Conservation (phyloP, 2,797 vertebrate genomes). For the Lepus townsendii region DNA sequence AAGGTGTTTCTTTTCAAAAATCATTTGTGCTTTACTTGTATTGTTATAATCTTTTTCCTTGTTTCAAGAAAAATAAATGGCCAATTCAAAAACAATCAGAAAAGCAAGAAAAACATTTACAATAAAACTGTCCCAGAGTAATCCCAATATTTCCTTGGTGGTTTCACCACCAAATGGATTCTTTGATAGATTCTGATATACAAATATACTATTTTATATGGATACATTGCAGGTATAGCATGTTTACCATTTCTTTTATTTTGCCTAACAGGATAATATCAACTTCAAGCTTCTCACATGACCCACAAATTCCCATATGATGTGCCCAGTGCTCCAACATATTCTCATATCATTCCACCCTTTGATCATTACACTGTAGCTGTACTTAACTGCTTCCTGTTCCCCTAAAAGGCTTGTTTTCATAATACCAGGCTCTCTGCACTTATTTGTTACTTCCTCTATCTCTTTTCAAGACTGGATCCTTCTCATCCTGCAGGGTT, state of each 20-base stretch:
- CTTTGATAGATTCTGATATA: not conserved
- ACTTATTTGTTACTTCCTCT: not conserved
- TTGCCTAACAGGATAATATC: not conserved
- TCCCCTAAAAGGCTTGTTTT: not conserved
- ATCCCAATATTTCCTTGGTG: not conserved
- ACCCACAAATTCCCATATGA: not conserved
- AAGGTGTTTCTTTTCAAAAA: not conserved
- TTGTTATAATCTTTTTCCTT: not conserved
- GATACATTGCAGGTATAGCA: not conserved
- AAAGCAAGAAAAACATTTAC: not conserved
- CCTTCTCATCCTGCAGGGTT: not conserved
- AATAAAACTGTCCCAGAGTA: not conserved
- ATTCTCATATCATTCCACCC: not conserved
- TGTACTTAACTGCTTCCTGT: not conserved
- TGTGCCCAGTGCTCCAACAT: not conserved
- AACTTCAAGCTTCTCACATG: too few species aligned
- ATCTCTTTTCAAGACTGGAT: not conserved
- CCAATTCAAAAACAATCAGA: constrained; percentile 8
- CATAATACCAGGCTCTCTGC: not conserved
- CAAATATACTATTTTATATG: not conserved
- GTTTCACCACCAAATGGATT: not conserved
- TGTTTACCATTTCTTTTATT: not conserved
- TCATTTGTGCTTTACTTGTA: not conserved
- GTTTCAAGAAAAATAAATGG: constrained; percentile 15
- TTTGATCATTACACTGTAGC: not conserved